Evolutionary conservation across 2,113 vertebrate species (phyloP).

Genomic region (Clarias macrocephalus): DNA sequence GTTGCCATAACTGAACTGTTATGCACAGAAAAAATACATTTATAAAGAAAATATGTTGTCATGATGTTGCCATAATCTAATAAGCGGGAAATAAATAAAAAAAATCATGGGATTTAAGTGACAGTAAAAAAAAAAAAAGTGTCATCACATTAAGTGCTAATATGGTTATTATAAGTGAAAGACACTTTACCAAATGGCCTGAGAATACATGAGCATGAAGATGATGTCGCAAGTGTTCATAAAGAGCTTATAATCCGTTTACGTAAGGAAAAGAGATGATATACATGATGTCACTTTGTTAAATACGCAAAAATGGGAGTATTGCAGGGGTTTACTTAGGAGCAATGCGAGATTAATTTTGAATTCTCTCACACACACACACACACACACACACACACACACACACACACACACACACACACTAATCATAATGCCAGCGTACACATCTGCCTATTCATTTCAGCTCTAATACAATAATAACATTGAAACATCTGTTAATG

Average conservation of each 20-base stretch:
- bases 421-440: slow-evolving; percentile 49
- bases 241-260: background rate
- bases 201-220: background rate
- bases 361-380: slow-evolving; percentile 4
- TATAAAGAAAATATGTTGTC: background rate
- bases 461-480: slow-evolving; percentile 77
- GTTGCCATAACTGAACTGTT: background rate
- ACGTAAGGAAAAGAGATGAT: background rate
- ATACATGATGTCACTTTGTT: background rate
- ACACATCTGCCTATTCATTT: slow-evolving; percentile 79
- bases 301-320: background rate
- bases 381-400: background rate
- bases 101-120: background rate
- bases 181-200: background rate
- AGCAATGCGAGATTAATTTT: slow-evolving; percentile 56
- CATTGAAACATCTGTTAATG: slow-evolving; percentile 78
- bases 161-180: background rate
- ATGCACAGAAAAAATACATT: background rate
- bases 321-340: background rate
- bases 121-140: background rate
- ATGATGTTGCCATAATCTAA: background rate
- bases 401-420: slow-evolving; percentile 5
- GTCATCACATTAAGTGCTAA: background rate
- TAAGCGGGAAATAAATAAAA: background rate
- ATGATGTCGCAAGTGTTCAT: background rate